Base-by-base conservation (phyloP, 1,140 invertebrate genomes). In the Listronotus oregonensis region DNA sequence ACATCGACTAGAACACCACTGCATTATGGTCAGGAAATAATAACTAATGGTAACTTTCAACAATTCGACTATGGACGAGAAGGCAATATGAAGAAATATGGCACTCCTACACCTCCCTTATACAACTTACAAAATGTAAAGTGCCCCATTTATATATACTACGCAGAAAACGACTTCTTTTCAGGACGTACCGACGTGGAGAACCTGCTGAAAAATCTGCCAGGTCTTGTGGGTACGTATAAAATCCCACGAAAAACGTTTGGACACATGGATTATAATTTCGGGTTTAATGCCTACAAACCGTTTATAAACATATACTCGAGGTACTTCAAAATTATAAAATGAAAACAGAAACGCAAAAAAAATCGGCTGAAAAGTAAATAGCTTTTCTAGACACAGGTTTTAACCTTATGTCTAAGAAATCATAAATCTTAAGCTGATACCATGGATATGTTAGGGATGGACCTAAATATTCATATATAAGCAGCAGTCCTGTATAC, bases 1-100 rank as follows among this genome's bases (percentile, higher is more conserved):
- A 86, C 92, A 0, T 94, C 92, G 1, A 88, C 87, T 0, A 87
- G 87, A 77, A 90, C 91, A 15, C 71, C 95, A 0, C 72, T 90
- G 12, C 89, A 91, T 78, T 90, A 85, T 66, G 84, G 83, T 0
- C 89, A 87, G 82, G 85, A 85, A 80, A 85, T 89, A 12, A 73
- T 76, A 59, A 72, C 77, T 43, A 81, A 78, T 37, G 86, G 89
- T 4, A 80, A 81, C 59, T 90, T 90, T 67, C 80, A 85, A 69
- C 80, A 83, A 43, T 92, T 84, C 64, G 89, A 92, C 73, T 91
- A 87, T 71, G 90, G 89, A 0, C 14, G 32, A 1, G 67, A 78
- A 6, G 82, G 79, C 21, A 89, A 89, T 75, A 59, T 81, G n/a
- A 70, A 74, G 59, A 60, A 81, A 63, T 89, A 89, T 67, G 87